phyloP scores from a whole-genome alignment of 1,140 invertebrate species.

The Gryllus bimaculatus region DNA sequence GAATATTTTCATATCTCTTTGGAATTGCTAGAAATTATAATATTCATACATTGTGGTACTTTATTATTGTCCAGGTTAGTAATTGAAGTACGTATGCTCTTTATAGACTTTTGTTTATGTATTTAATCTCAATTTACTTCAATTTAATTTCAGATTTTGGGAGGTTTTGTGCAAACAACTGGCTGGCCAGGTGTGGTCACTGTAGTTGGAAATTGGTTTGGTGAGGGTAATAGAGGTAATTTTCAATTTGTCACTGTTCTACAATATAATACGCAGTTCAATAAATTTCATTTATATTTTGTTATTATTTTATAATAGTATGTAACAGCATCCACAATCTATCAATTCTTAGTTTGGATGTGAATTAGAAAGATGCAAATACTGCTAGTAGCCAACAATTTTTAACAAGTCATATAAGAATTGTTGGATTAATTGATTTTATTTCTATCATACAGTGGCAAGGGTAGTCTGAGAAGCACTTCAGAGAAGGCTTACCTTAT shows the following conservation, averaged over 20 bases:
- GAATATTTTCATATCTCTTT: constrained; percentile 80
- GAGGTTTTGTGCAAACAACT: constrained; percentile 80
- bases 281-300: no score
- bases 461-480: no score
- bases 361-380: no score
- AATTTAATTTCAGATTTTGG: constrained; percentile 48
- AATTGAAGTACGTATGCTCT: constrained; percentile 3
- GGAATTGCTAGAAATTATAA: constrained; percentile 73
- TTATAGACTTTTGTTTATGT: neutral
- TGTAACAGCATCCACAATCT: no score
- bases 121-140: constrained; percentile 1
- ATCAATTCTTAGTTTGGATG: no score
- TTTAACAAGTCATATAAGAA: no score
- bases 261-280: no score
- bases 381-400: no score
- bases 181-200: constrained; percentile 92
- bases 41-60: constrained; percentile 79
- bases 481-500: no score
- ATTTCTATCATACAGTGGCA: no score
- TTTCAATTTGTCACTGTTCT: neutral
- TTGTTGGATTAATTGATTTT: no score
- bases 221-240: constrained; percentile 66
- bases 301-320: no score
- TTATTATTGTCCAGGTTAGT: constrained; percentile 73
- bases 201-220: constrained; percentile 92